These are phyloP conservation scores for Synaphobranchus kaupii DNA, from an alignment of 2,797 vertebrate genomes.

Conservation along the genomic window DNA sequence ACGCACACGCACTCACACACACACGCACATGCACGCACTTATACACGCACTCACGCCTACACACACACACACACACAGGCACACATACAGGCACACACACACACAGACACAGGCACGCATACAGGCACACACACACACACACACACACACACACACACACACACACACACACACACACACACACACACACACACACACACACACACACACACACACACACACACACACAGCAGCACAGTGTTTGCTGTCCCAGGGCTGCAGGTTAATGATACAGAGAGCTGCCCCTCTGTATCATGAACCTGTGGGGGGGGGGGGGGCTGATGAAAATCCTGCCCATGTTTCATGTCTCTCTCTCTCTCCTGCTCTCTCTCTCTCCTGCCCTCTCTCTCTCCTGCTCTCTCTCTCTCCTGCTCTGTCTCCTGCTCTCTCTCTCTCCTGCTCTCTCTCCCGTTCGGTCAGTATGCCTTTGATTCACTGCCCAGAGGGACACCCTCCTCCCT, in stretches of 20 bases:
- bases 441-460: slow-evolving; percentile 66
- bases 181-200: too few relatives aligned
- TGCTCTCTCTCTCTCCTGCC: slow-evolving; percentile 37
- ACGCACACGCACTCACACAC: too few relatives aligned
- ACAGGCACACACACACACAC: too few relatives aligned
- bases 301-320: slow-evolving; percentile 47
- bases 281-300: slow-evolving; percentile 60
- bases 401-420: slow-evolving; percentile 67
- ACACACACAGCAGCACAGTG: not conserved
- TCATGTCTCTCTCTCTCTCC: slow-evolving; percentile 31
- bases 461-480: slow-evolving; percentile 79
- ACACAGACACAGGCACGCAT: too few relatives aligned
- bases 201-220: too few relatives aligned
- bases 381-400: not conserved
- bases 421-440: not conserved
- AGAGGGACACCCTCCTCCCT: slow-evolving; percentile 53
- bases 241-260: not conserved
- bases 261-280: not conserved
- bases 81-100: too few relatives aligned
- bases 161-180: too few relatives aligned
- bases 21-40: too few relatives aligned
- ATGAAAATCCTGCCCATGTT: slow-evolving; percentile 75
- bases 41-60: too few relatives aligned
- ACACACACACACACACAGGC: too few relatives aligned
- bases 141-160: too few relatives aligned